Evolutionary conservation across 2,888 invertebrate genomes (phyloP), one percentile per base, ranked within the genome.

Genomic region (Lasiommata megera): DNA sequence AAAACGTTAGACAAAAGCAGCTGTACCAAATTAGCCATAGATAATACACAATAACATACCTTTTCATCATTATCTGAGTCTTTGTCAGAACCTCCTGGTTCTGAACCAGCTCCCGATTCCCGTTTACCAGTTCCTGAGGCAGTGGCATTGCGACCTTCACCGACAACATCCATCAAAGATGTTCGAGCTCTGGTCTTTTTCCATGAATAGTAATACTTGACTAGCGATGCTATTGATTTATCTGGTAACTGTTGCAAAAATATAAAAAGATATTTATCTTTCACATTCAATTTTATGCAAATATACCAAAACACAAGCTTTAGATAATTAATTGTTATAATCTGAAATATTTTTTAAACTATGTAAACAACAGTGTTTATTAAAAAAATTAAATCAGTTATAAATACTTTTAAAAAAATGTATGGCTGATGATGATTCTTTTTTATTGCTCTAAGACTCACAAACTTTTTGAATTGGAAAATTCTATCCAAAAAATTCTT

Each of bases 131-230:
- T 92, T 60, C 93, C 93, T 61, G 93, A 93, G 55, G 92, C 89
- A 18, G 94, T 93, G 61, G 95, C 94, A 70, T 95, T 96, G 43
- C 96, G 94, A 40, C 93, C 93, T 69, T 95, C 95, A 69, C 96
- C 94, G 17, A 95, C 94, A 14, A 83, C 88, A 88, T 99, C 99
- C 97, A 99, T 98, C 36, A 98, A 92, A 73, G 98, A 98, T 55
- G 96, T 97, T 58, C 97, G 94, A 72, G 96, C 95, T 70, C 98
- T 92, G 17, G 97, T 97, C 82, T 99, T 99, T 84, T 99, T 99
- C 99, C 99, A 99, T 73, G 97, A 97, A 82, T 99, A 99, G 85
- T 99, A 99, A 82, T 98, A 98, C 85, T 98, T 98, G 1, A 99
- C 98, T 73, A 99, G 92, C 71, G 96, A 96, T 46, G 98, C 97